Conservation (phyloP, 1,140 invertebrate genomes). For the Hyles vespertilio region DNA sequence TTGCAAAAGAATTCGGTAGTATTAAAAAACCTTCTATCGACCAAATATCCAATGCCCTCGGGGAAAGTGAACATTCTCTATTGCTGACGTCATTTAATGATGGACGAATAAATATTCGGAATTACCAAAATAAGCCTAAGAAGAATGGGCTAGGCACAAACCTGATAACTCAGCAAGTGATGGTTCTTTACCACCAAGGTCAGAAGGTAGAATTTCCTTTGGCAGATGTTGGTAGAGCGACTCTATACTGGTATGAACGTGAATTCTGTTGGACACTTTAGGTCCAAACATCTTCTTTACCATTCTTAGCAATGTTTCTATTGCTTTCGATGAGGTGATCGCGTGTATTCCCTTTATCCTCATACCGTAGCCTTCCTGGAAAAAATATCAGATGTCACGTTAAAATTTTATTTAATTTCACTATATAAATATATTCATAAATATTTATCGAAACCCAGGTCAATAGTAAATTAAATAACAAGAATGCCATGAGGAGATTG, state of each 20-base stretch:
- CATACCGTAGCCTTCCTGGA: conserved; percentile 29
- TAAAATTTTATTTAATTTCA: no score
- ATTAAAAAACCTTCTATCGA: no score
- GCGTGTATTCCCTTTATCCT: conserved; percentile 27
- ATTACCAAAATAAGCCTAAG: background rate
- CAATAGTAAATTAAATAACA: no score
- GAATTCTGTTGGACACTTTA: conserved; percentile 34
- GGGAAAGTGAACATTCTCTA: no score
- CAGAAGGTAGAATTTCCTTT: conserved; percentile 38
- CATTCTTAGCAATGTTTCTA: conserved; percentile 25
- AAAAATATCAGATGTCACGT: no score
- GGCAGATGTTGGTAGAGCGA: conserved; percentile 33
- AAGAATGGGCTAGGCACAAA: conserved; percentile 2
- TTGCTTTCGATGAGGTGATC: conserved; percentile 25
- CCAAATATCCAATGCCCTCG: no score
- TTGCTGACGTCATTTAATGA: no score
- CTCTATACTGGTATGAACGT: conserved; percentile 30
- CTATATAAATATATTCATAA: no score
- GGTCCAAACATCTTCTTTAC: conserved; percentile 29
- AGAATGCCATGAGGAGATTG: no score
- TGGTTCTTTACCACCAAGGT: conserved; percentile 43
- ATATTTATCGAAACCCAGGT: no score
- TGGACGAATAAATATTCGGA: no score
- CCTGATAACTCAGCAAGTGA: conserved; percentile 37
- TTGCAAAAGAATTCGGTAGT: no score